Evolutionary conservation across 2,113 vertebrate genomes (phyloP), one percentile per base, ranked within the genome.

Genomic region (Corythoichthys haematopterus): DNA sequence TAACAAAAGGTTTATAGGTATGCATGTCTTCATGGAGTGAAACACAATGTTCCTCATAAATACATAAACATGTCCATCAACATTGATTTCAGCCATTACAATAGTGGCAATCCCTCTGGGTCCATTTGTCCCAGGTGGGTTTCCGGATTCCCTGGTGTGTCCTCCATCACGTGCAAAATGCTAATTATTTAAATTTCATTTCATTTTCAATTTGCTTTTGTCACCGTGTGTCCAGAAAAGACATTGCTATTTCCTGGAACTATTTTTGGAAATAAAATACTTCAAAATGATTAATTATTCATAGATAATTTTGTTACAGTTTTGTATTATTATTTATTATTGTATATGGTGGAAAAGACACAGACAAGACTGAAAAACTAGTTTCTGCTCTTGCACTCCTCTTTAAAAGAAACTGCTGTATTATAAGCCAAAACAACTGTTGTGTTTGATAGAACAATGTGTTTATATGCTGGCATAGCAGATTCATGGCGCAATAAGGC

Each of bases 141-240:
- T 69, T 70, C 74, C 52, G 12, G 15, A 16, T 66, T 84, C 88
- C 83, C 87, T 59, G 6, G 78, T 56, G 87, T 61, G 66, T 82
- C 79, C 79, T 89, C 77, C 82, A 89, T 89, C 86, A 89, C 83
- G 75, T 76, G 83, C 76, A 83, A 80, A 83, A 85, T 84, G 84
- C 80, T 88, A 82, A 89, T 89, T 84, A 88, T 88, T 87, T 85
- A 71, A 28, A 28, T 28, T 28, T 28, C 20, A 28, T 28, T 83
- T 79, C 79, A 64, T 82, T 89, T 89, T 89, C 86, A 88, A 88
- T 89, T 88, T 87, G 80, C 72, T 59, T 67, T 71, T 60, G 38
- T 71, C 78, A 78, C 74, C 77, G 70, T 10, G 70, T 1, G 81
- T 75, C 80, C 83, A 88, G 80, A 64, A 63, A 72, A 74, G 79